Evolutionary conservation across 1,140 invertebrate species (phyloP), one percentile per base, ranked within the genome.

Genomic region (Ceratina japonica): DNA sequence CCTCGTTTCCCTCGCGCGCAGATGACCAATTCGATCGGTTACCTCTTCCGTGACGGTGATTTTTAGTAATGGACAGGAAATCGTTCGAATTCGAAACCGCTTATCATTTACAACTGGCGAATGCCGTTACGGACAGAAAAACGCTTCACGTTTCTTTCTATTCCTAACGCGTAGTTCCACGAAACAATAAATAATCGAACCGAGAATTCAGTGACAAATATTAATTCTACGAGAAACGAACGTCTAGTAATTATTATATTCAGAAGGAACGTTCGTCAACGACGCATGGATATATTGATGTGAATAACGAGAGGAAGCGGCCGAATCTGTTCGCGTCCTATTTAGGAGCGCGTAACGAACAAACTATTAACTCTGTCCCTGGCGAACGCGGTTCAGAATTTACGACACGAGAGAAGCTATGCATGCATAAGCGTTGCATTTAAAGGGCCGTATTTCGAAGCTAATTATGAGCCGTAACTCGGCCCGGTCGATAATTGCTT

Each of bases 41-140:
- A 24, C 75, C 64, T 83, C 69, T 80, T 73, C 58, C 52, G 72
- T 49, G 64, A 80, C 71, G 65, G 62, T 51, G 70, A 79, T 51
- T 73, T 58, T 31, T 0, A 65, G 70, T 51, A 79, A 73, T 58
- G 54, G 49, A 1, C 18, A 20, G 20, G 27, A 52, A 54, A 63
- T 68, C 56, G 65, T 3, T 18, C 54, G 31, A 24, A 62, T 73
- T 44, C 61, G 75, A 77, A 77, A 77, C 68, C 68, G 75, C 4
- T 63, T 37, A 37, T 31, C 49, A 37, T 20, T 44, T 27, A 24
- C 37, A 16, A 44, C 27, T 31, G 27, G 27, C 27, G 27, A 31
- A 31, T 31, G 27, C 27, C 27, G 27, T 31, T 31, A 31, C 2
- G 27, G 4, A 31, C 27, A 31, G 27, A 31, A 31, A 31, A 31